Percentiles rank a stretch among this genome's conserved stretches.
Evolutionary conservation across 2,888 invertebrate genomes (phyloP).

Genomic region (Eudasyphora cyanicolor): DNA sequence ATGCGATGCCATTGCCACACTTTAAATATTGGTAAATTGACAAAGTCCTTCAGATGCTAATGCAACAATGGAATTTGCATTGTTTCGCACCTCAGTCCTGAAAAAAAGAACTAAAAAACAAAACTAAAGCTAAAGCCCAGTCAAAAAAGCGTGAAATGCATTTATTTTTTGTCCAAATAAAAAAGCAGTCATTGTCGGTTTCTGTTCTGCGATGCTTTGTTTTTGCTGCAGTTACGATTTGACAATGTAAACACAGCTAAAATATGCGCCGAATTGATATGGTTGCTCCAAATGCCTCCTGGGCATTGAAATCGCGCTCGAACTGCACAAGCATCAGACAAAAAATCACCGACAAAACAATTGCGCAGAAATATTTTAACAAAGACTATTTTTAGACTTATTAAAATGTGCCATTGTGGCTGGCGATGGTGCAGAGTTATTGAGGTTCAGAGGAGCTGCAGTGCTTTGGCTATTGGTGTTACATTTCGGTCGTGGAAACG

Average conservation of each 20-base stretch:
- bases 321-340: neutral
- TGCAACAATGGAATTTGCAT: slow-evolving; percentile 61
- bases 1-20: slow-evolving; percentile 47
- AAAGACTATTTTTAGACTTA: slow-evolving; percentile 45
- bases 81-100: slow-evolving; percentile 52
- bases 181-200: neutral
- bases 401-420: slow-evolving; percentile 36
- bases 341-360: slow-evolving; percentile 34
- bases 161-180: too few relatives aligned
- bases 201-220: too few relatives aligned
- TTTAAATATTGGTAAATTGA: slow-evolving; percentile 55
- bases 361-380: slow-evolving; percentile 58
- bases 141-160: neutral
- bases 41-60: slow-evolving; percentile 56
- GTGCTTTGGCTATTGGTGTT: neutral
- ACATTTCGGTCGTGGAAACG: neutral
- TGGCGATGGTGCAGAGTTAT: neutral
- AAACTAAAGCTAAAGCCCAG: slow-evolving; percentile 18
- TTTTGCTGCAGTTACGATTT: neutral
- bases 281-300: slow-evolving; percentile 51
- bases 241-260: slow-evolving; percentile 21
- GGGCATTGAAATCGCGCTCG: slow-evolving; percentile 48
- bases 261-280: slow-evolving; percentile 52
- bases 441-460: neutral
- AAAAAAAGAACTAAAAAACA: neutral